Evolutionary conservation across 2,113 vertebrate species (phyloP).

Genomic region (Holacanthus passer): DNA sequence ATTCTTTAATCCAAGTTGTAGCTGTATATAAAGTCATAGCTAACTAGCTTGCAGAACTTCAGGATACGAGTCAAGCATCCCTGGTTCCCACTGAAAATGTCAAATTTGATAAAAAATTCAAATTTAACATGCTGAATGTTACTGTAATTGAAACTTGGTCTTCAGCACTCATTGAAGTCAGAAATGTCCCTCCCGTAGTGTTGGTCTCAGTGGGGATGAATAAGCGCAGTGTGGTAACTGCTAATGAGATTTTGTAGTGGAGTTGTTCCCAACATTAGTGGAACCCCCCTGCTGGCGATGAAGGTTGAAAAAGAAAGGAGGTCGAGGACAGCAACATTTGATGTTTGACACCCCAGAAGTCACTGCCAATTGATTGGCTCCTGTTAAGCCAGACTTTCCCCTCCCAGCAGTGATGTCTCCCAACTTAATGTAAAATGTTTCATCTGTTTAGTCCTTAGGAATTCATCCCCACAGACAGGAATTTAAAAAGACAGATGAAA

Average conservation of each 20-base stretch:
- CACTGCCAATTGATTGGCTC: neutral
- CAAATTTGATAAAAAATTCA: neutral
- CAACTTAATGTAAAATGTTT: constrained; percentile 33
- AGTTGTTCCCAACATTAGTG: constrained; percentile 25
- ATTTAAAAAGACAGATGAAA: constrained; percentile 39
- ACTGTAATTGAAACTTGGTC: neutral
- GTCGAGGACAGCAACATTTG: neutral
- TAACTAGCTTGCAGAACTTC: neutral
- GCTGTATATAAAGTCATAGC: neutral
- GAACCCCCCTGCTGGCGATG: neutral
- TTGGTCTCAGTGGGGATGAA: neutral
- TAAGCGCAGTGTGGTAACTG: neutral
- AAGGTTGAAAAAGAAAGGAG: neutral
- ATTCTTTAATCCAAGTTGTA: neutral
- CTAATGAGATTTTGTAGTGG: constrained; percentile 20
- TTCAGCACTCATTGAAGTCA: neutral
- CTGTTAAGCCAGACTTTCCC: neutral
- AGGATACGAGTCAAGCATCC: neutral
- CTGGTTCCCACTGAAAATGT: neutral
- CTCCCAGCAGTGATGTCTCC: neutral
- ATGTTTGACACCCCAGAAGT: constrained; percentile 21
- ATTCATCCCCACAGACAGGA: constrained; percentile 21
- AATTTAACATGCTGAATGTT: neutral
- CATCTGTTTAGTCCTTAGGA: constrained; percentile 26
- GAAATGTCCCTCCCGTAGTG: neutral